Base-by-base conservation (phyloP, 2,113 vertebrate species). In the Myiopsitta monachus region DNA sequence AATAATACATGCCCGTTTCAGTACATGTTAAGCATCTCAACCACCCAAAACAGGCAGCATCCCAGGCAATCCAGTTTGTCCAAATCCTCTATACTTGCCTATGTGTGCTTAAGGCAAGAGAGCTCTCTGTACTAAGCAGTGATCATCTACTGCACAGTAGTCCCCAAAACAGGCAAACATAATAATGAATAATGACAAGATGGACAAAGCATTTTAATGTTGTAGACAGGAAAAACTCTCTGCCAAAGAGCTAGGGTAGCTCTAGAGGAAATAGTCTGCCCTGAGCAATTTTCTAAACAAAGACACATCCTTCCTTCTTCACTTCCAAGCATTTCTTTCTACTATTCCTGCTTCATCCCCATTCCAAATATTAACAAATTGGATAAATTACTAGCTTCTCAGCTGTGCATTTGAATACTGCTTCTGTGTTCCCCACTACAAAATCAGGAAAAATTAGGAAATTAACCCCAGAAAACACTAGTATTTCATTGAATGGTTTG, bases 151-250 rank as follows among this genome's bases (percentile, higher is more conserved):
- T 44, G 55, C 47, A 24, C 1, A 19, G 11, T 5, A 7, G 13
- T n/a, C 30, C 41, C 43, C 64, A 14, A 57, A 94, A 77, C 36
- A 57, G 80, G 55, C 72, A 92, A 94, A 80, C 74, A 54, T 78
- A 39, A 36, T 91, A 92, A 97, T 63, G 72, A 88, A 66, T 57
- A 66, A 86, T 67, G 94, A 94, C 88, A 94, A 75, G 73, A 78
- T 54, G 21, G 55, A 80, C 61, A 81, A 78, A 88, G 39, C 39
- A 85, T 64, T 95, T 85, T 73, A 89, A 73, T 95, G 82, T 13
- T 66, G 62, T 36, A 87, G 94, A 90, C 83, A 88, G 59, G 41
- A 86, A 77, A 83, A 94, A 36, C 43, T 87, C 62, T 61, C 63
- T 88, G 64, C 38, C n/a, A 39, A 86, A 81, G 68, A 67, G 38